phyloP scores from a whole-genome alignment of 1,140 invertebrate species.

The Lordiphosa mommai region DNA sequence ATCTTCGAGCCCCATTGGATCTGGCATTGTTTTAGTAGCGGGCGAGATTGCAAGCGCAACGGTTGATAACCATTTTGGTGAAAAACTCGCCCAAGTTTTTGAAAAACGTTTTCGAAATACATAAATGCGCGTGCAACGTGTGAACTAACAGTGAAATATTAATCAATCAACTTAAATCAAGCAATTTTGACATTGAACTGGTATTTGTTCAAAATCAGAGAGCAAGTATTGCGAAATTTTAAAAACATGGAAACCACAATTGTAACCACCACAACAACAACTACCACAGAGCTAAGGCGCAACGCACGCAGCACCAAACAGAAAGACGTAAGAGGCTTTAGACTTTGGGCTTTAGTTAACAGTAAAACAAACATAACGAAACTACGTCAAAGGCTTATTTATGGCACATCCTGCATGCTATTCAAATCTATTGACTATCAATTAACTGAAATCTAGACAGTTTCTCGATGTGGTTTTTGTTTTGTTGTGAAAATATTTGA shows the following conservation, averaged over 20 bases:
- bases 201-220: background rate
- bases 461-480: constrained; percentile 11
- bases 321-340: constrained; percentile 48
- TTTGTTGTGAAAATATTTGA: constrained; percentile 31
- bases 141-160: background rate
- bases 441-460: constrained; percentile 24
- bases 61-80: constrained; percentile 26
- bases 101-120: constrained; percentile 5
- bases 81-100: constrained; percentile 9
- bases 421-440: constrained; percentile 44
- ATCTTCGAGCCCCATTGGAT: constrained; percentile 19
- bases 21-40: constrained; percentile 47
- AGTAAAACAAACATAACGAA: constrained; percentile 21
- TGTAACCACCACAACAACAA: constrained; percentile 56
- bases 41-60: constrained; percentile 46
- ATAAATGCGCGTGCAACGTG: background rate
- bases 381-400: constrained; percentile 56
- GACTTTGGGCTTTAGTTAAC: constrained; percentile 1
- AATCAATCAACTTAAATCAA: background rate
- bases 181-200: background rate
- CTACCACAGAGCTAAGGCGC: constrained; percentile 40
- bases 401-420: constrained; percentile 43
- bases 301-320: constrained; percentile 40
- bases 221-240: constrained; percentile 8
- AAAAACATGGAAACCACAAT: constrained; percentile 59